Evolutionary conservation across 2,113 vertebrate genomes (phyloP), one percentile per base, ranked within the genome.

Genomic region (Seriola aureovittata): DNA sequence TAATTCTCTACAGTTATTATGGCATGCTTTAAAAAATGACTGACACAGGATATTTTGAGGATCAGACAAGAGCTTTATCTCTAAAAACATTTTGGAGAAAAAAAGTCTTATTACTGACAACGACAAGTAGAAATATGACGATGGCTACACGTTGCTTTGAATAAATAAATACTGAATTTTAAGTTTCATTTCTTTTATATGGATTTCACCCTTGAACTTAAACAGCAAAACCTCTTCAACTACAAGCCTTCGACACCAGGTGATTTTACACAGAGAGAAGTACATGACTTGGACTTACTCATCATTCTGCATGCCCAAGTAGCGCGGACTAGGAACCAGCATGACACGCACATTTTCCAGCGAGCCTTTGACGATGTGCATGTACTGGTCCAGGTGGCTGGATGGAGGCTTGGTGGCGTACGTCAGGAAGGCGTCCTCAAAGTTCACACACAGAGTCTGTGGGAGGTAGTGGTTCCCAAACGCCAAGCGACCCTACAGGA

Each of bases 321-420:
- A 98, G 95, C 97, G 96, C 1, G 97, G 97, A 88, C 98, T 99
- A 42, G 98, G 98, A 76, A 99, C 98, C 85, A 99, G 95, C 98
- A 99, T 99, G 75, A 99, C 98, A 5, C 98, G 95, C 10, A 99
- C 98, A 44, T 99, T 99, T 93, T 99, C 98, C 91, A 99, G 75
- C 29, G 97, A 98, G 69, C 98, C 98, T 89, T 99, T 99, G 80
- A 99, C 93, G 0, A 99, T 99, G 92, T 99, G 98, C 98, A 99
- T 99, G 91, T 96, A 99, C 80, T 98, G 96, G 90, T 99, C 98
- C 69, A 99, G 96, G 85, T 98, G 98, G 93, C 98, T 99, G 14
- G 98, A 99, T 63, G 98, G 98, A n/a, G 98, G 98, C 89, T 99
- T 99, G 83, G 98, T 99, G 81, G 98, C 96, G 0, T 99, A 99